Conservation (phyloP, 2,888 invertebrate species). For the Ypsolopha sequella region DNA sequence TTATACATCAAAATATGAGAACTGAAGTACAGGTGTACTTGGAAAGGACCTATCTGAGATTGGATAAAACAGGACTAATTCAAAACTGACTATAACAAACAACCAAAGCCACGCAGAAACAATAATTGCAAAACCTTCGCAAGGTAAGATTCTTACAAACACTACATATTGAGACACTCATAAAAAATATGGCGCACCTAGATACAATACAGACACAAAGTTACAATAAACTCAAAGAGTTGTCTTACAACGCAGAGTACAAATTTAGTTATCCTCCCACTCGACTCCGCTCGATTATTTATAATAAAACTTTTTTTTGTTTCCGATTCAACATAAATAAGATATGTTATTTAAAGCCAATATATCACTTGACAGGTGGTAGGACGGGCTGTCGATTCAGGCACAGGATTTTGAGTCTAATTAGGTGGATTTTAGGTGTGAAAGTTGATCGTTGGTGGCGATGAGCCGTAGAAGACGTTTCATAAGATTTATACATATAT, state of each 20-base stretch:
- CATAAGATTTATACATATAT: slow-evolving; percentile 67
- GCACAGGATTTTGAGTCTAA: slow-evolving; percentile 30
- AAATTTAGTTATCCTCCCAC: slow-evolving; percentile 68
- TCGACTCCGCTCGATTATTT: slow-evolving; percentile 49
- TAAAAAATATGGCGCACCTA: slow-evolving; percentile 4
- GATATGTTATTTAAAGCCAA: slow-evolving; percentile 70
- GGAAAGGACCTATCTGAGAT: too few species aligned
- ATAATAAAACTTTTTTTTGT: slow-evolving; percentile 66
- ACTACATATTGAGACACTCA: neutral
- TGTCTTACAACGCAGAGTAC: slow-evolving; percentile 55
- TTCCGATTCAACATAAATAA: slow-evolving; percentile 71
- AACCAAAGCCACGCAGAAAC: too few species aligned
- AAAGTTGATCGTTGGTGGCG: slow-evolving; percentile 22
- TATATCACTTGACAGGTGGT: slow-evolving; percentile 72
- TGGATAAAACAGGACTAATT: too few species aligned
- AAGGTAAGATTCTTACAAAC: too few species aligned
- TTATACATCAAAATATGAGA: too few species aligned
- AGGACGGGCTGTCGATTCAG: slow-evolving; percentile 29
- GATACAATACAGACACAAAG: slow-evolving; percentile 18
- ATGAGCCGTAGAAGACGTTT: slow-evolving; percentile 43
- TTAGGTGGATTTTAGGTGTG: slow-evolving; percentile 17
- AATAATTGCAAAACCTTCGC: too few species aligned
- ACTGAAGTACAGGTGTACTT: too few species aligned
- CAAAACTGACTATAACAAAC: too few species aligned
- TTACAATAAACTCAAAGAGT: slow-evolving; percentile 22